These are phyloP conservation scores for Scaptomyza caliginosa DNA, from an alignment of 2,888 invertebrate genomes.

Conservation along the genomic window DNA sequence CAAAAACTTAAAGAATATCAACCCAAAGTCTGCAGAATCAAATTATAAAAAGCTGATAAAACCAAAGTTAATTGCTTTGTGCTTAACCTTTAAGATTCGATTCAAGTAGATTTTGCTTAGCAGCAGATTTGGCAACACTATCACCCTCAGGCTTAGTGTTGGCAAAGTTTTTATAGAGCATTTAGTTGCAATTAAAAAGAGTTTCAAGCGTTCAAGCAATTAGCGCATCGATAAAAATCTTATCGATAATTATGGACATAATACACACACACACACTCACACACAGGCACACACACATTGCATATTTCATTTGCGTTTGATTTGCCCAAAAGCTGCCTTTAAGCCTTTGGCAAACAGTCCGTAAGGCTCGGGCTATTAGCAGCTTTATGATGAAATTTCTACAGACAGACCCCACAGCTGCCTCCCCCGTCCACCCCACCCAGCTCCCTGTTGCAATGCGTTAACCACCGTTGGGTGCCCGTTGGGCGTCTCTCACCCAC, in stretches of 20 bases:
- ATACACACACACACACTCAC: background rate
- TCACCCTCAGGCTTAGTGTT: too few relatives aligned
- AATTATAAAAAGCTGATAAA: too few relatives aligned
- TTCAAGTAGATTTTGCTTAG: too few relatives aligned
- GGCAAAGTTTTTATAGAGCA: too few relatives aligned
- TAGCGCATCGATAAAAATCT: background rate
- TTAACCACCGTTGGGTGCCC: slow-evolving; percentile 10
- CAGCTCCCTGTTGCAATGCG: slow-evolving; percentile 8
- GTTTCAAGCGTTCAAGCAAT: too few relatives aligned
- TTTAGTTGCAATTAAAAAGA: too few relatives aligned
- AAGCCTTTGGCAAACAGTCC: slow-evolving; percentile 39
- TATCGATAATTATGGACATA: slow-evolving; percentile 5
- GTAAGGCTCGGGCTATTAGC: slow-evolving; percentile 47
- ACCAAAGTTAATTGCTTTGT: too few relatives aligned
- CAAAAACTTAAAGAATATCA: background rate
- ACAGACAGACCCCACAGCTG: background rate
- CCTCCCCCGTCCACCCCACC: background rate
- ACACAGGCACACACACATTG: too few relatives aligned
- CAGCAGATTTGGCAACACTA: too few relatives aligned
- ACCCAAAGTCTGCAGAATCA: slow-evolving; percentile 10
- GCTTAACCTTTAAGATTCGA: too few relatives aligned
- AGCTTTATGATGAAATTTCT: slow-evolving; percentile 34
- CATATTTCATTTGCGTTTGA: slow-evolving; percentile 3
- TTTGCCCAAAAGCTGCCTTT: slow-evolving; percentile 29
- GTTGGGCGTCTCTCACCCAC: background rate